Evolutionary conservation across 2,888 invertebrate genomes (phyloP).

Genomic region (Plagodis dolabraria): DNA sequence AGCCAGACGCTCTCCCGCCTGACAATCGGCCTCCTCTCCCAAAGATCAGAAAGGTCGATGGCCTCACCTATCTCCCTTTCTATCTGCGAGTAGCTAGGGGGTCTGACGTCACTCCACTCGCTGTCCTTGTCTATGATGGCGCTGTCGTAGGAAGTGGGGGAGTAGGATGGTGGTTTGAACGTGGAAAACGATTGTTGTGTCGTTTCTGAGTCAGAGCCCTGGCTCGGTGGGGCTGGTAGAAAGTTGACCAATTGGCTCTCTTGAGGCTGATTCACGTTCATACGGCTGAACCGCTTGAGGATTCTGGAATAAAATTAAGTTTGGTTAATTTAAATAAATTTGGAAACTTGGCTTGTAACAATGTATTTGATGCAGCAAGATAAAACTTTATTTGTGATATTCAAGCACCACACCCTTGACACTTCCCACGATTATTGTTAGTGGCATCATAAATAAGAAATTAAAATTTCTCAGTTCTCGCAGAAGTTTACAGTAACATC

Average conservation of each 20-base stretch:
- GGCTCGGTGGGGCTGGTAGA: conserved; percentile 86
- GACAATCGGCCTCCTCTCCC: conserved; percentile 79
- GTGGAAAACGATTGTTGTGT: conserved; percentile 80
- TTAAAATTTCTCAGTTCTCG: no score
- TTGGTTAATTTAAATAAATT: no score
- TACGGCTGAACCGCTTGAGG: conserved; percentile 87
- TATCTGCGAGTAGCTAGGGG: conserved; percentile 79
- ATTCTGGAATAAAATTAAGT: conserved; percentile 62
- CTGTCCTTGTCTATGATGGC: conserved; percentile 73
- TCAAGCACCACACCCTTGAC: no score
- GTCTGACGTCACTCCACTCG: conserved; percentile 83
- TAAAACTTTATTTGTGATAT: no score
- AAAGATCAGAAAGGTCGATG: conserved; percentile 75
- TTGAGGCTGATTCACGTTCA: conserved; percentile 83
- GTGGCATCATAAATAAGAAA: no score
- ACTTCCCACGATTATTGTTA: no score
- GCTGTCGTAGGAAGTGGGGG: conserved; percentile 80
- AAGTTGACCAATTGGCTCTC: conserved; percentile 92
- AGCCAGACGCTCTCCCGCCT: conserved; percentile 87
- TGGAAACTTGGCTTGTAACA: no score
- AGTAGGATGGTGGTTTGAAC: conserved; percentile 80
- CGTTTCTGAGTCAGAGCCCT: conserved; percentile 70
- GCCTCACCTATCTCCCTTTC: conserved; percentile 66
- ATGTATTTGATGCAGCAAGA: no score
- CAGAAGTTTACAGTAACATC: no score